Base-by-base conservation (phyloP, 2,797 vertebrate species). In the Periophthalmus magnuspinnatus region DNA sequence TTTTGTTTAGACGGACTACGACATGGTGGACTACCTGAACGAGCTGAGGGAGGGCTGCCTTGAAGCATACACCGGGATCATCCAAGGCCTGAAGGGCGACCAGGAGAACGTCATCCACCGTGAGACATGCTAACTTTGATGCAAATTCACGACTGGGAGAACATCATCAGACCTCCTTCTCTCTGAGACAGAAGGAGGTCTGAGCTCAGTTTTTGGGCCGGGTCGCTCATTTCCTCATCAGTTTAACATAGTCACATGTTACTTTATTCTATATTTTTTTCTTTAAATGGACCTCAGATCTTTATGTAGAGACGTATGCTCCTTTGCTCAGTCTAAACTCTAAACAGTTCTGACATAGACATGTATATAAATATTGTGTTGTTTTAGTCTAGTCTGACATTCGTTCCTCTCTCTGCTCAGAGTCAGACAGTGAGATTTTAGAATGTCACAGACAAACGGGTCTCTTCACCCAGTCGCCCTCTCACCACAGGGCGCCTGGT, bases 11-110 rank as follows among this genome's bases (percentile, higher is more conserved):
- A 96, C 96, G 0, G 97, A 99, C 90, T 99, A 97, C 13, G 97
- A 99, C 90, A 99, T 99, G 97, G 96, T 99, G 92, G 97, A 99
- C 89, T 99, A 99, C 87, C 92, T 99, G 91, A 99, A 99, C 1
- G 97, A 98, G 88, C 82, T 99, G 86, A 83, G 97, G 78, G 97
- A 98, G 88, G 95, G 97, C 72, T 99, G 97, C 70, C 92, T 99
- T 92, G 97, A 99, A 84, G 97, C 97, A 0, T 99, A 99, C 88
- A 98, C 97, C 0, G 97, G 97, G 0, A 99, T 99, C 85, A 95
- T 99, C 91, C 97, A 99, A 87, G 97, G 97, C 16, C 74, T 99
- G 81, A 99, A 99, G 87, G 97, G 97, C 67, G 97, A 98, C 94
- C 96, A 99, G 90, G 97, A 99, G 88, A 99, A 99, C 22, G 97